Conservation (phyloP, 2,113 vertebrate species). For the Procavia capensis region DNA sequence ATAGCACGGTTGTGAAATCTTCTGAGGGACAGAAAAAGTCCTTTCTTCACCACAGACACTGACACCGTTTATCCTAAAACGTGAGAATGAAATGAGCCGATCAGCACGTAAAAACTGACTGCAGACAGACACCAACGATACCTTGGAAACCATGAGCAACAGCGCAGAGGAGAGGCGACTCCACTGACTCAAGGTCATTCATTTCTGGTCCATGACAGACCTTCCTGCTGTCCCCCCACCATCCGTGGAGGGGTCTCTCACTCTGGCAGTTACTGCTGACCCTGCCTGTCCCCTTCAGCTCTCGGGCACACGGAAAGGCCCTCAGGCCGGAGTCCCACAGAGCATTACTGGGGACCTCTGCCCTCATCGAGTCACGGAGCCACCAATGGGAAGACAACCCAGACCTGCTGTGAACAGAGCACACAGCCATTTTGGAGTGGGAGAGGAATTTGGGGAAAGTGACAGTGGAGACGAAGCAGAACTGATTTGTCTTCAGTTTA, state of each 20-base stretch:
- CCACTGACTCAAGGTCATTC: constrained; percentile 32
- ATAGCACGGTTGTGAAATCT: not conserved
- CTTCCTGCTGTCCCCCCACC: constrained; percentile 35
- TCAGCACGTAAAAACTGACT: not conserved
- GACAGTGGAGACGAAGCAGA: constrained; percentile 26
- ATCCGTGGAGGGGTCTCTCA: constrained; percentile 57
- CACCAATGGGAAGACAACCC: constrained; percentile 1
- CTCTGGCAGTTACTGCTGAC: constrained; percentile 58
- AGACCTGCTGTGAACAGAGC: constrained; percentile 40
- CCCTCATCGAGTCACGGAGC: not conserved
- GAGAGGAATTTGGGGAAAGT: not conserved
- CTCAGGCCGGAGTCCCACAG: constrained; percentile 51
- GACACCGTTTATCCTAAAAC: not conserved
- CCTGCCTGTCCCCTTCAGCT: constrained; percentile 51
- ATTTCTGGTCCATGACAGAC: constrained; percentile 57
- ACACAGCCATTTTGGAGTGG: constrained; percentile 10
- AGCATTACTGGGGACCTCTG: constrained; percentile 49
- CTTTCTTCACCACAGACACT: not conserved
- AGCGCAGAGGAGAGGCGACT: not conserved
- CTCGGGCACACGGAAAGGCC: constrained; percentile 43
- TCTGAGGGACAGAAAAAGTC: not conserved
- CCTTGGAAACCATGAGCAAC: not conserved
- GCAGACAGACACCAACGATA: not conserved
- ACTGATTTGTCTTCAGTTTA: not conserved
- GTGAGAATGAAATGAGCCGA: not conserved